Base-by-base conservation (phyloP, 2,113 vertebrate species). In the Vicugna pacos region DNA sequence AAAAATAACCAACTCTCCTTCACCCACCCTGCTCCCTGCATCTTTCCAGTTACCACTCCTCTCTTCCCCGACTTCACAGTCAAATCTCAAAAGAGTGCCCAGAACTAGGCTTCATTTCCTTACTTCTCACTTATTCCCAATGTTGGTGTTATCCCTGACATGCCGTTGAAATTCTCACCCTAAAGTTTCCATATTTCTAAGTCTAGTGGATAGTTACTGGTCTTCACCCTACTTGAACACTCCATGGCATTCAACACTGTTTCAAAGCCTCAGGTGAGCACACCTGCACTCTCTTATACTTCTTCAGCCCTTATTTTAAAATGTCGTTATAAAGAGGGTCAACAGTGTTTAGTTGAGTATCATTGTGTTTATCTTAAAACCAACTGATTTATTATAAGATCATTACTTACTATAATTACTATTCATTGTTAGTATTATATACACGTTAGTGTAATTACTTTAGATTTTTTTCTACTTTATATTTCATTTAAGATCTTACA, bases 221-320 rank as follows among this genome's bases (percentile, higher is more conserved):
- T 50, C 22, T 70, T 81, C 10, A 32, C 35, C 8, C 54, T 65
- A 8, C 20, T 62, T 62, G 65, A 80, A 50, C 84, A 76, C 14
- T 75, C 26, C 26, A 24, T 30, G 16, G 58, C 32, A 52, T 48
- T 69, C 48, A 93, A 64, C 65, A 54, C 8, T 15, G 5, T 70
- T 77, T 75, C 58, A 56, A 5, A 30, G 13, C 73, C 28, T 38
- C 54, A 75, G 16, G 30, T 26, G 38, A n/a, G 32, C 2, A 42
- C 69, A 79, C 65, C 26, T 9, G 35, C 8, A 28, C 58, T 14
- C 56, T 56, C 50, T 17, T 3, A 77, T 9, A 52, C 50, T 58
- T 30, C 46, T 70, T 85, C 85, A 90, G 15, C 6, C 26, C 17
- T 93, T 94, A 52, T 88, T 77, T 94, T 62, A 46, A 85, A 97